Evolutionary conservation across 2,797 vertebrate species (phyloP), one percentile per base, ranked within the genome.

Genomic region (Lepidocolaptes lacrymiger): DNA sequence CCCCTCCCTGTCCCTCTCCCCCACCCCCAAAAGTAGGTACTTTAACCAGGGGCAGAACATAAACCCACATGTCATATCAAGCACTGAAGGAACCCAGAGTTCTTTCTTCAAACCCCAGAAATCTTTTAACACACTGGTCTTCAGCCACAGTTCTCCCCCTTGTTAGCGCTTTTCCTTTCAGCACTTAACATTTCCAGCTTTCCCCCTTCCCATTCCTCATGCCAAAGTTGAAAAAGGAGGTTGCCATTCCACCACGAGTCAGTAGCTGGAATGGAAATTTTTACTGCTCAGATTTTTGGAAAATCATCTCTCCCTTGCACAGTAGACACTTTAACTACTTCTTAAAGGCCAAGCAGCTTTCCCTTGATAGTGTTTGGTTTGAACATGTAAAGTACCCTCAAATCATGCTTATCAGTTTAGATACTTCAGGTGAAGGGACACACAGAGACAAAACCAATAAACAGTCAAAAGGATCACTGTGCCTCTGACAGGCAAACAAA

Each of bases 11-110:
- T 12, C 8, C 20, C n/a, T 12, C 14, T 36, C 46, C 26, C 10
- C 3, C 5, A 1, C 4, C 24, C 10, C 54, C 32, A 26, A n/a
- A 26, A 36, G 34, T 22, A 30, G 0, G 0, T 6, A 6, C 9
- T 66, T 54, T 43, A 54, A 69, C 46, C 20, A 18, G 22, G n/a
- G 32, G 19, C 80, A 32, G n/a, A 54, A 19, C 39, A 16, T 7
- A n/a, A 43, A 36, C 10, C 19, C 43, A 34, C 26, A 16, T 48
- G 19, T 8, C 56, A 26, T 17, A 55, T 37, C 43, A 46, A 64
- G 58, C 12, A 5, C 37, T n/a, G 19, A 69, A 54, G 27, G 46
- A 86, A 66, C 19, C 2, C 48, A 18, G 18, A 77, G 34, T 17
- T 72, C 34, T 19, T 14, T 75, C 55, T 22, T 22, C 28, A 64